Evolutionary conservation across 2,113 vertebrate genomes (phyloP).

Genomic region (Microtus montanus): DNA sequence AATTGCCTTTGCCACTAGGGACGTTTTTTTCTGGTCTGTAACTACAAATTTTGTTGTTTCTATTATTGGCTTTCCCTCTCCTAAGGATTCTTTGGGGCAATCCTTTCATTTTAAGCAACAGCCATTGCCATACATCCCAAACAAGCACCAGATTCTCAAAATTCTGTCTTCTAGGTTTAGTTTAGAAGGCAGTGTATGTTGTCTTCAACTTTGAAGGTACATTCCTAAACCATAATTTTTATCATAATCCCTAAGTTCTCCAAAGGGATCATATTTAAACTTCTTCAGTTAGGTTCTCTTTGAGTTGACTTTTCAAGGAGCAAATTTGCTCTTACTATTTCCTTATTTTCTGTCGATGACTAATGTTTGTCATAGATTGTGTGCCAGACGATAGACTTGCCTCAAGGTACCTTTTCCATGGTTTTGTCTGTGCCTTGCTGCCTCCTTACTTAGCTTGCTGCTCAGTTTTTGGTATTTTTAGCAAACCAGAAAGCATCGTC

Average conservation of each 20-base stretch:
- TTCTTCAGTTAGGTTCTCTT: constrained; percentile 24
- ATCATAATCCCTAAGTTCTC: neutral
- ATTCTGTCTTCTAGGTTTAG: neutral
- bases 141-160: constrained; percentile 31
- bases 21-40: constrained; percentile 59
- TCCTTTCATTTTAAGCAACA: constrained; percentile 63
- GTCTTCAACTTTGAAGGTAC: constrained; percentile 19
- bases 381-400: neutral
- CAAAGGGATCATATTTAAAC: neutral
- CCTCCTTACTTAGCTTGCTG: neutral
- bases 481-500: neutral
- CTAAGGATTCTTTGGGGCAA: constrained; percentile 48
- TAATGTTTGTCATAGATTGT: neutral
- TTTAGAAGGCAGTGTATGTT: neutral
- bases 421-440: neutral
- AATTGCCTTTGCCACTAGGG: constrained; percentile 22
- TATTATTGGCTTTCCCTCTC: constrained; percentile 37
- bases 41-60: constrained; percentile 54
- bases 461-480: neutral
- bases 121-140: constrained; percentile 22
- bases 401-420: neutral
- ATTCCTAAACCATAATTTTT: constrained; percentile 33
- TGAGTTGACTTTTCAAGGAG: constrained; percentile 8
- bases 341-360: neutral
- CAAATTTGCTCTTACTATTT: neutral